Base-by-base conservation (phyloP, 2,888 invertebrate genomes). In the Argyresthia albistria region DNA sequence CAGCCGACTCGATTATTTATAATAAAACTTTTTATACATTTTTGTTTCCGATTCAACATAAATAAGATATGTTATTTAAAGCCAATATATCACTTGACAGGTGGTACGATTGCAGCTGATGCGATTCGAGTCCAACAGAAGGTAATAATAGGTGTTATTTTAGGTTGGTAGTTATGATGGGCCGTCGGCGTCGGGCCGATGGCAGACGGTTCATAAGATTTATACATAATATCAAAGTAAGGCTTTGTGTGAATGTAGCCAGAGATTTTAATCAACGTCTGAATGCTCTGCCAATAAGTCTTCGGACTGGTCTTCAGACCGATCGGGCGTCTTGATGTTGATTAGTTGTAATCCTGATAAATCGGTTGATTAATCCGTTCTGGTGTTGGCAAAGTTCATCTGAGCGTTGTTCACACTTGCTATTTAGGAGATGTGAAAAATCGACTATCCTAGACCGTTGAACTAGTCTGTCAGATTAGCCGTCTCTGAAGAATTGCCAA, bases 31-130 rank as follows among this genome's bases (percentile, higher is more conserved):
- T 86, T 87, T 83, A 74, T 83, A 76, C 80, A 76, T 83, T 88
- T 25, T 86, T 83, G 79, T 84, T 84, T 81, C 77, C 75, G 80
- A 87, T 86, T 82, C 86, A 82, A 86, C 87, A 87, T 88, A 87
- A 88, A 88, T 88, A 88, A 88, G 88, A 88, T 86, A 87, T 87
- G 87, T 87, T 88, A 86, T 86, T 87, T 86, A 82, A 83, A 81
- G 80, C 74, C 76, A 80, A 83, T 87, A 87, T 84, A 83, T 87
- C 86, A 87, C 87, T 76, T 83, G 86, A 86, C 87, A 87, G 87
- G 87, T 87, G 87, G 87, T 87, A 83, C 76, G 77, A 70, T 74
- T 70, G 62, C 66, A 53, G 53, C 56, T 63, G 63, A 39, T 55
- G 60, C 58, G 71, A 72, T 75, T 69, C 62, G 58, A 58, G 67